Conservation (phyloP, 2,113 vertebrate genomes). For the Ptilonorhynchus violaceus region DNA sequence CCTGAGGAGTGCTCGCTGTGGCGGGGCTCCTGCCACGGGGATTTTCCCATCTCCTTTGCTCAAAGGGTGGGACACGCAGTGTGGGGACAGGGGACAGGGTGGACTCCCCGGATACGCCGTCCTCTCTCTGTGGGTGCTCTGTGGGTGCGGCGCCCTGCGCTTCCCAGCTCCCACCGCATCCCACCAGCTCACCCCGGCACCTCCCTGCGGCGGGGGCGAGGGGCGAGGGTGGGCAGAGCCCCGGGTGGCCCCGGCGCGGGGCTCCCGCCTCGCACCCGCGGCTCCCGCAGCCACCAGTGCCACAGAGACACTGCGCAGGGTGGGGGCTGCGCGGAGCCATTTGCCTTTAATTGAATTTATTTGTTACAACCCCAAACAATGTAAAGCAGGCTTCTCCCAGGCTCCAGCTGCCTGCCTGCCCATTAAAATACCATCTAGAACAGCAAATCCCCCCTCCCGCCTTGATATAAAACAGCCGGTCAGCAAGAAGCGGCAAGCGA, state of each 20-base stretch:
- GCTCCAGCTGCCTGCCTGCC: conserved; percentile 68
- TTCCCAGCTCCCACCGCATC: neutral
- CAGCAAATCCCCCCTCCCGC: conserved; percentile 63
- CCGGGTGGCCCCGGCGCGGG: neutral
- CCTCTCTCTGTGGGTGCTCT: neutral
- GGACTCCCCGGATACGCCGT: neutral
- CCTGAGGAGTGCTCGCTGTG: neutral
- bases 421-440: conserved; percentile 68
- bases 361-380: conserved; percentile 70
- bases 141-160: neutral
- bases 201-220: neutral
- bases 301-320: conserved; percentile 24
- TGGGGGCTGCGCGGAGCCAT: conserved; percentile 45
- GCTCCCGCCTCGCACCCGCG: neutral
- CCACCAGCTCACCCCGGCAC: neutral
- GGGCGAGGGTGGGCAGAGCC: neutral
- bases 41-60: neutral
- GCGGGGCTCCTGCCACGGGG: neutral
- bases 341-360: conserved; percentile 68
- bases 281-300: neutral
- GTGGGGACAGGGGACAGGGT: neutral
- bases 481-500: neutral
- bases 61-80: neutral
- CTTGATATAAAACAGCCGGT: conserved; percentile 68
- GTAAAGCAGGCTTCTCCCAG: conserved; percentile 67